These are phyloP conservation scores for Dipodomys ordii DNA, from an alignment of 2,113 vertebrate species.

Conservation along the genomic window DNA sequence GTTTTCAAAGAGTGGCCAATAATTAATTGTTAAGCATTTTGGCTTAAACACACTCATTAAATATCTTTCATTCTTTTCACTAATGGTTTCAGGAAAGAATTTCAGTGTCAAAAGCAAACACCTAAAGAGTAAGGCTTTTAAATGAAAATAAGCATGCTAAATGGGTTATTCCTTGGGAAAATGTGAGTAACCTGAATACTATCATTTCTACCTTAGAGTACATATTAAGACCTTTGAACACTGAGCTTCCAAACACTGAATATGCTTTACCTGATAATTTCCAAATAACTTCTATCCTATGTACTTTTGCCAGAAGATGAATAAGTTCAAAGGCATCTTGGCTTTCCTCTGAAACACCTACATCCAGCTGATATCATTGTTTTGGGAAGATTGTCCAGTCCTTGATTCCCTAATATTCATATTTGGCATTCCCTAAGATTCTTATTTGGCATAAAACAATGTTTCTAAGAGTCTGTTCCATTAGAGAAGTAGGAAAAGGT, in stretches of 20 bases:
- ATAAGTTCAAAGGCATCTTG: background rate
- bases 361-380: background rate
- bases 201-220: background rate
- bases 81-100: constrained; percentile 44
- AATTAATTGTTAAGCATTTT: background rate
- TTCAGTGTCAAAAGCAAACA: background rate
- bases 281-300: background rate
- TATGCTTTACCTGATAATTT: background rate
- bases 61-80: constrained; percentile 18
- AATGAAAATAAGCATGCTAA: constrained; percentile 27
- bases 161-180: background rate
- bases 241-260: background rate
- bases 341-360: background rate
- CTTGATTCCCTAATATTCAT: background rate
- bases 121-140: background rate
- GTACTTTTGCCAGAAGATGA: background rate
- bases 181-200: background rate
- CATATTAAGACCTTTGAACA: background rate
- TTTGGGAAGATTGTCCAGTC: background rate
- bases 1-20: background rate
- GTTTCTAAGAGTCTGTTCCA: background rate
- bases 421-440: background rate
- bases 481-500: background rate
- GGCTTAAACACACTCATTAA: constrained; percentile 23
- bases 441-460: background rate